Base-by-base conservation (phyloP, 2,113 vertebrate genomes). In the Callocephalon fimbriatum region DNA sequence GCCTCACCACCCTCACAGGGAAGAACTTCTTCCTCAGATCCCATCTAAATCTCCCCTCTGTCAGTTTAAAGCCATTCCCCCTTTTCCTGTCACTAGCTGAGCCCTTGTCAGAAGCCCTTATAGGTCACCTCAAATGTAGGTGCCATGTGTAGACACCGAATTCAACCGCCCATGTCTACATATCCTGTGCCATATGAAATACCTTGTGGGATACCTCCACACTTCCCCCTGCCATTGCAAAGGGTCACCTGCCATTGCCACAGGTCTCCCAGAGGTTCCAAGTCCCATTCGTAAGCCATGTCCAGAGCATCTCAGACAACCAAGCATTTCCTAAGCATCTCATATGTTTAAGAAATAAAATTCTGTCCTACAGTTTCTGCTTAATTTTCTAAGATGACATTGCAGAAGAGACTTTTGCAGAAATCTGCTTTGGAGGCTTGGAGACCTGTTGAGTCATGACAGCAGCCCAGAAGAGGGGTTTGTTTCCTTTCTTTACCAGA, bases 141-240 rank as follows among this genome's bases (percentile, higher is more conserved):
- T 11, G n/a, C 13, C 47, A 15, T 6, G 38, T 35, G 42, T 27
- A 32, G 19, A 5, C 11, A 29, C 76, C 48, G 35, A 23, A 1
- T 26, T 56, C 37, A 66, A 21, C 23, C 59, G 44, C 73, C 78
- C 78, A 61, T 15, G 42, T 14, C 37, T 0, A 0, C 16, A 10
- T 1, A 11, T 7, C 50, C 50, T 5, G 17, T 9, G 32, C 68
- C 6, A 0, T 3, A 11, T 6, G 25, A 35, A 77, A 50, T 1
- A 54, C 19, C 31, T 45, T 8, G 1, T 0, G 37, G 44, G 27
- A 77, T 26, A 59, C 56, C n/a, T 29, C 37, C n/a, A 7, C 32
- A 6, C n/a, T 22, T n/a, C 31, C 48, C 17, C 13, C 20, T 26
- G 12, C 16, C 76, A 14, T 8, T 25, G 31, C 76, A n/a, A 54